Evolutionary conservation across 2,888 invertebrate species (phyloP).

Genomic region (Sipha maydis): DNA sequence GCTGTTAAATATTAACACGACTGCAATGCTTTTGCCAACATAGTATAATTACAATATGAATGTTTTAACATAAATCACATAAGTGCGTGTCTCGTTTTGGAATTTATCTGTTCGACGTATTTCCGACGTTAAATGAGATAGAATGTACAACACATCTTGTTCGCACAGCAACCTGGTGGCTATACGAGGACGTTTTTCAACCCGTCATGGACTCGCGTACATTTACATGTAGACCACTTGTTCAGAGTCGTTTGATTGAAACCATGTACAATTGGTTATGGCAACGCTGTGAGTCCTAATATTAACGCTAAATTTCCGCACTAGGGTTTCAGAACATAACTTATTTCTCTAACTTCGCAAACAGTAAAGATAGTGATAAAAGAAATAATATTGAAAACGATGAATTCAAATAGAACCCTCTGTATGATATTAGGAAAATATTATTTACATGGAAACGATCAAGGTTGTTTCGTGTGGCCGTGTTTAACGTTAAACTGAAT

Average conservation of each 20-base stretch:
- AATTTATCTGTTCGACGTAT: not conserved
- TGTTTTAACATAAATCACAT: conserved; percentile 21
- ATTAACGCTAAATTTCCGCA: not conserved
- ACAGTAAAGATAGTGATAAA: not conserved
- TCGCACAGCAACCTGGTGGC: not conserved
- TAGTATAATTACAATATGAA: not conserved
- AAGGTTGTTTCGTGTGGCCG: conserved; percentile 22
- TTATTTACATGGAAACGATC: conserved; percentile 22
- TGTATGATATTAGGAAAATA: not conserved
- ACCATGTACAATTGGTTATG: not conserved
- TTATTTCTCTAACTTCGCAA: not conserved
- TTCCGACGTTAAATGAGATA: not conserved
- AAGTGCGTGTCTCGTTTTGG: conserved; percentile 15
- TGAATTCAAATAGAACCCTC: not conserved
- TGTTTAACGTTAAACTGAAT: conserved; percentile 39
- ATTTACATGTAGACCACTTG: not conserved
- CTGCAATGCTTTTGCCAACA: not conserved
- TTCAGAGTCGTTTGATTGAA: not conserved
- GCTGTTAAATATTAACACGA: not conserved
- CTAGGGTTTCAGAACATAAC: not conserved
- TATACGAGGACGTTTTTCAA: not conserved
- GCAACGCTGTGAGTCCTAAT: not conserved
- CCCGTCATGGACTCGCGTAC: not conserved
- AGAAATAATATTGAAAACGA: not conserved
- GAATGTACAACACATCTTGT: not conserved